These are phyloP conservation scores for Nysson spinosus DNA, from an alignment of 2,888 invertebrate genomes.

Conservation along the genomic window DNA sequence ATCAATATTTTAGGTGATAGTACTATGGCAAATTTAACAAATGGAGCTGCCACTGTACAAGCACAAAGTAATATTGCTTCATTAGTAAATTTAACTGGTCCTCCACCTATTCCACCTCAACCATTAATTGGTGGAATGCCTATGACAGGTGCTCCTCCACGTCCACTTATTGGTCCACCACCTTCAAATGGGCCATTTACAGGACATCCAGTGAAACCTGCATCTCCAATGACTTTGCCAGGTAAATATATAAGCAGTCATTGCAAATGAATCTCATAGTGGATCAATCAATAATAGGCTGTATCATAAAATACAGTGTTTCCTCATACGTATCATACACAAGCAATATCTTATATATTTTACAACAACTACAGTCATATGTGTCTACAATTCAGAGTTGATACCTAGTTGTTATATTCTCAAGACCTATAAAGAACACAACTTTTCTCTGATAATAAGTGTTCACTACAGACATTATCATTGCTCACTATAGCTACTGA, in stretches of 20 bases:
- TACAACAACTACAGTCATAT: slow-evolving; percentile 11
- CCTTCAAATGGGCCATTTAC: slow-evolving; percentile 51
- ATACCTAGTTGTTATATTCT: slow-evolving; percentile 12
- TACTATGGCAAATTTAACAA: slow-evolving; percentile 35
- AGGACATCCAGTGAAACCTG: slow-evolving; percentile 62
- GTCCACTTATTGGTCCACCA: slow-evolving; percentile 58
- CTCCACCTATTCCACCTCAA: slow-evolving; percentile 39
- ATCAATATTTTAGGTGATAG: slow-evolving; percentile 29
- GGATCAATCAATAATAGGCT: too few relatives aligned
- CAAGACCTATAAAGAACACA: background rate
- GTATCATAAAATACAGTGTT: too few relatives aligned
- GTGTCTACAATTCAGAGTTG: slow-evolving; percentile 6
- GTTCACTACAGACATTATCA: slow-evolving; percentile 5
- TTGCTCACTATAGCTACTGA: slow-evolving; percentile 13
- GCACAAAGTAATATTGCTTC: slow-evolving; percentile 47
- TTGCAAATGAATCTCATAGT: background rate
- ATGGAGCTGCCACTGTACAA: slow-evolving; percentile 44
- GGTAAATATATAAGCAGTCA: slow-evolving; percentile 22
- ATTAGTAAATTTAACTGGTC: slow-evolving; percentile 56
- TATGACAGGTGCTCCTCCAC: slow-evolving; percentile 51
- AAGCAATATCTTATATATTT: slow-evolving; percentile 14
- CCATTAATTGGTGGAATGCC: slow-evolving; percentile 53
- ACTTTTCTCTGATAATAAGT: background rate
- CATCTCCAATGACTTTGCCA: slow-evolving; percentile 68
- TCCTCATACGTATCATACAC: too few relatives aligned